These are phyloP conservation scores for Beris chalybata DNA, from an alignment of 2,888 invertebrate species.

Conservation along the genomic window DNA sequence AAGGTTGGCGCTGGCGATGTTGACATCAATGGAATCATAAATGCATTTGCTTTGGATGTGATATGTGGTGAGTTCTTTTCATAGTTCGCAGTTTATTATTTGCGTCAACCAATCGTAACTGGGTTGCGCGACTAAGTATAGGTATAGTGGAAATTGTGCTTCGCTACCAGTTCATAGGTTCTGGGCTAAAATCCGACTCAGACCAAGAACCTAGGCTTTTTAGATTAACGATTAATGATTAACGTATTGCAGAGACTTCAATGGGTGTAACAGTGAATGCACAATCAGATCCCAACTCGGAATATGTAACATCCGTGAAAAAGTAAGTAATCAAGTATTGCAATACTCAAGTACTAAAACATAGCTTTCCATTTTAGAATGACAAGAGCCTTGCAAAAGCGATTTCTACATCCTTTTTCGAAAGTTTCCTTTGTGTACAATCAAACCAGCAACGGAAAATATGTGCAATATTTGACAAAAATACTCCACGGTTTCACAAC, in stretches of 20 bases:
- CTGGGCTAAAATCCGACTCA: too few species aligned
- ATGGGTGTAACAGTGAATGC: conserved; percentile 23
- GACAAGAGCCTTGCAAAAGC: not conserved
- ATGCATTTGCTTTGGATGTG: conserved; percentile 18
- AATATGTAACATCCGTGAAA: conserved; percentile 17
- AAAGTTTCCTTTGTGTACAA: not conserved
- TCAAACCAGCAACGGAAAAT: conserved; percentile 2
- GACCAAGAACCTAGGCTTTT: not conserved
- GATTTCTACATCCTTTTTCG: not conserved
- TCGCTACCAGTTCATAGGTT: too few species aligned
- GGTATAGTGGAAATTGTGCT: too few species aligned
- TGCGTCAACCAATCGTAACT: too few species aligned
- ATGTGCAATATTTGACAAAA: conserved; percentile 2
- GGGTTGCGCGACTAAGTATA: too few species aligned
- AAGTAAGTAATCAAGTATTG: conserved; percentile 6
- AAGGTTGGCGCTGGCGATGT: conserved; percentile 2
- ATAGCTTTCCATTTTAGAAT: conserved; percentile 7
- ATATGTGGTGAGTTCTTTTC: conserved; percentile 21
- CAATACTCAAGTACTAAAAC: not conserved
- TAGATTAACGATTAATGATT: not conserved
- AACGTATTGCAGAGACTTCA: conserved; percentile 6
- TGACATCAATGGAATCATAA: conserved; percentile 3
- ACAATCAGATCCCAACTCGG: conserved; percentile 2
- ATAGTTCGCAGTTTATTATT: too few species aligned
- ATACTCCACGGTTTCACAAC: conserved; percentile 23